A percentile compares a stretch with the other conserved stretches of the same genome.
These are phyloP conservation scores for Microcebus jonahi DNA, from an alignment of 2,113 vertebrate species.

Conservation along the genomic window DNA sequence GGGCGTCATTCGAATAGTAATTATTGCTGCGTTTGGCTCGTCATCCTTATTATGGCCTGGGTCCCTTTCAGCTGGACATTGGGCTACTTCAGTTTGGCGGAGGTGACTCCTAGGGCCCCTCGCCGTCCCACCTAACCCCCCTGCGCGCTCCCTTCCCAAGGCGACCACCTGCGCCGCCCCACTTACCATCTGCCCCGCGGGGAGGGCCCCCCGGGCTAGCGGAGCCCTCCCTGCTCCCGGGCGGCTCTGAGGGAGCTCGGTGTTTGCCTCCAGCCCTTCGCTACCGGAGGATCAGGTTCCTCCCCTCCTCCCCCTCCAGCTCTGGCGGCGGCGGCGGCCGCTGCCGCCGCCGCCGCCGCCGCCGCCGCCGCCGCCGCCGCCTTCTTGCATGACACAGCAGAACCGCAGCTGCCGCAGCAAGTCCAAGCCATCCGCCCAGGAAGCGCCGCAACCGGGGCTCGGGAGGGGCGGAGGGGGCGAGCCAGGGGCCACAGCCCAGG, in stretches of 20 bases:
- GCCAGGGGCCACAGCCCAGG: slow-evolving; percentile 53
- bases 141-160: slow-evolving; percentile 73
- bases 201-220: slow-evolving; percentile 68
- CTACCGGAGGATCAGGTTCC: slow-evolving; percentile 81
- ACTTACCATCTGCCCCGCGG: slow-evolving; percentile 79
- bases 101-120: slow-evolving; percentile 34
- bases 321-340: slow-evolving; percentile 71
- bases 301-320: slow-evolving; percentile 78
- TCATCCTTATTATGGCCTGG: slow-evolving; percentile 30
- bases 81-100: slow-evolving; percentile 22
- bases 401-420: slow-evolving; percentile 83
- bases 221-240: slow-evolving; percentile 74
- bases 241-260: slow-evolving; percentile 72
- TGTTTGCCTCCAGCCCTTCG: slow-evolving; percentile 76
- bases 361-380: slow-evolving; percentile 67
- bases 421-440: slow-evolving; percentile 82
- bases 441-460: slow-evolving; percentile 70
- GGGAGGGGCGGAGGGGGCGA: slow-evolving; percentile 64
- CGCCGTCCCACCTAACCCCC: slow-evolving; percentile 39
- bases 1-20: not conserved
- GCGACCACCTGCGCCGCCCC: slow-evolving; percentile 79
- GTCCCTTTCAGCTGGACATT: not conserved
- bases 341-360: slow-evolving; percentile 66
- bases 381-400: slow-evolving; percentile 88
- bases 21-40: slow-evolving; percentile 15